These are phyloP conservation scores for Crotophaga sulcirostris DNA, from an alignment of 2,113 vertebrate genomes.

Conservation along the genomic window DNA sequence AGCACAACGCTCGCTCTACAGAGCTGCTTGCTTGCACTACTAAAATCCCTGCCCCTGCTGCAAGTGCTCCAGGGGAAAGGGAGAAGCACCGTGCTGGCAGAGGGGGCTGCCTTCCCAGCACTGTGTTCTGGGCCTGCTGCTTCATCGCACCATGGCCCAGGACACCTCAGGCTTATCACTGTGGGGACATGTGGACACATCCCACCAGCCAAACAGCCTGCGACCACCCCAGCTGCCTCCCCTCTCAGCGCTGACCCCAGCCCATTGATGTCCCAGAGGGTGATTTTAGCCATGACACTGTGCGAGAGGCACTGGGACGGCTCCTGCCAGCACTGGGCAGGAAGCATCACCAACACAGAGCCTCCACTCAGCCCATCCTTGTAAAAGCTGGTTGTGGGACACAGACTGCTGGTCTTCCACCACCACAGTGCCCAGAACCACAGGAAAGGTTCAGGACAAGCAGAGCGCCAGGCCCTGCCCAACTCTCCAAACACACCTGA, in stretches of 20 bases:
- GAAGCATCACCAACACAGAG: background rate
- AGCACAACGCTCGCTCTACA: background rate
- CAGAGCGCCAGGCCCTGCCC: background rate
- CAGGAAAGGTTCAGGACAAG: background rate
- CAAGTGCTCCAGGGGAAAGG: rapidly evolving
- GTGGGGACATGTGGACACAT: background rate
- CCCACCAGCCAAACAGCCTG: background rate
- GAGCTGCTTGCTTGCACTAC: background rate
- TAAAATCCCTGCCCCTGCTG: background rate
- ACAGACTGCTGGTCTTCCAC: background rate
- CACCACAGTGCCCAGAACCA: rapidly evolving
- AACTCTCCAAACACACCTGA: background rate
- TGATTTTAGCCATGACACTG: background rate
- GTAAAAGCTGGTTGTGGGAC: background rate
- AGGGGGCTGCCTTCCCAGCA: background rate
- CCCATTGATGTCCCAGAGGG: background rate
- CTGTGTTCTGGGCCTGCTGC: rapidly evolving
- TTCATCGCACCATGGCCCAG: background rate
- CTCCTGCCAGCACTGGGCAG: background rate
- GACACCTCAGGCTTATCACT: background rate
- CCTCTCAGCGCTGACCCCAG: background rate
- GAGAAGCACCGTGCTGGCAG: background rate
- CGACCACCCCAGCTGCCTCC: background rate
- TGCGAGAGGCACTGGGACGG: background rate
- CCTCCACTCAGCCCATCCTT: background rate